Percentiles rank a stretch among this genome's conserved stretches.
These are phyloP conservation scores for Coreius guichenoti DNA, from an alignment of 2,797 vertebrate species.

Conservation along the genomic window DNA sequence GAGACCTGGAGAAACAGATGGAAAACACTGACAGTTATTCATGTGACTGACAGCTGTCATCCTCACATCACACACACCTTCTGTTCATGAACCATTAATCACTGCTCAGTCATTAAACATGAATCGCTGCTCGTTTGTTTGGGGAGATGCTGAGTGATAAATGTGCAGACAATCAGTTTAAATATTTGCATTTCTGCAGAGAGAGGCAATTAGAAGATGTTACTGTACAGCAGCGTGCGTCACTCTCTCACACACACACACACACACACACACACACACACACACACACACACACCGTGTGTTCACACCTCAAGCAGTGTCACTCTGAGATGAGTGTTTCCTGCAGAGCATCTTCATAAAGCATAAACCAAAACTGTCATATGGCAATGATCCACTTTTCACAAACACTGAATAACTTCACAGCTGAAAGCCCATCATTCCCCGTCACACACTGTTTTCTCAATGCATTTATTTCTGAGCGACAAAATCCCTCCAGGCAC, in stretches of 20 bases:
- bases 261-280: background rate
- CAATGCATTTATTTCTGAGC: background rate
- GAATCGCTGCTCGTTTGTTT: background rate
- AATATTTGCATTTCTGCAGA: no score
- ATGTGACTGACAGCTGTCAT: background rate
- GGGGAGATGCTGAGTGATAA: background rate
- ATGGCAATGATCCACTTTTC: background rate
- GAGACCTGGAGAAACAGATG: constrained; percentile 86
- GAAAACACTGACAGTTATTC: constrained; percentile 43
- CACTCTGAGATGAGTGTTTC: background rate
- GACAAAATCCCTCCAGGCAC: background rate
- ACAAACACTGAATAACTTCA: background rate
- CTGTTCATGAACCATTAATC: background rate
- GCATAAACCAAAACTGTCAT: background rate
- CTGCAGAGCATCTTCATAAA: background rate
- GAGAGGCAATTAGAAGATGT: no score
- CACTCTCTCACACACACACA: no score
- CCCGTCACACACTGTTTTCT: background rate
- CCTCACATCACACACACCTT: background rate
- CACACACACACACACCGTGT: background rate
- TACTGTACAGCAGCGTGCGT: no score
- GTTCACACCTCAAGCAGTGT: background rate
- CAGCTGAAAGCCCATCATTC: background rate
- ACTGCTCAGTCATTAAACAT: background rate
- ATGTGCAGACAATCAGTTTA: background rate